Percentiles rank a stretch among this genome's conserved stretches.
Evolutionary conservation across 2,113 vertebrate genomes (phyloP).

Genomic region (Festucalex cinctus): DNA sequence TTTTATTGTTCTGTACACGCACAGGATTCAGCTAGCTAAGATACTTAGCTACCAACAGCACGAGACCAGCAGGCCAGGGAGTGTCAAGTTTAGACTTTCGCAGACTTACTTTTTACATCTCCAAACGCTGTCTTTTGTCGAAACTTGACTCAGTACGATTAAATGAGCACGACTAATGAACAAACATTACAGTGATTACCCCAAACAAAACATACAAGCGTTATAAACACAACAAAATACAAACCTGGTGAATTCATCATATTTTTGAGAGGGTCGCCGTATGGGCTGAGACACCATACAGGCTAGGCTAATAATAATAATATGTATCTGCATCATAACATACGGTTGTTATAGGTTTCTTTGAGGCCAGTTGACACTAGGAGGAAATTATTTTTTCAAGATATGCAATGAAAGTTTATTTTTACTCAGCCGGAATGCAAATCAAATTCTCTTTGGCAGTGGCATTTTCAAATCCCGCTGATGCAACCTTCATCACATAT

Average conservation of each 20-base stretch:
- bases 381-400: constrained; percentile 1
- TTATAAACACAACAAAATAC: constrained; percentile 45
- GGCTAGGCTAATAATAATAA: constrained; percentile 27
- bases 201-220: constrained; percentile 28
- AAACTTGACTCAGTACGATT: constrained; percentile 44
- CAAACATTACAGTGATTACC: constrained; percentile 35
- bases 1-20: constrained; percentile 55
- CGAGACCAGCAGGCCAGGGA: constrained; percentile 40
- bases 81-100: constrained; percentile 13
- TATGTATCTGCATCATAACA: constrained; percentile 56
- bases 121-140: constrained; percentile 53
- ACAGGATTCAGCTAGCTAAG: constrained; percentile 51
- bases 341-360: constrained; percentile 44
- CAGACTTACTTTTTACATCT: constrained; percentile 21
- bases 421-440: neutral
- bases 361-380: constrained; percentile 45
- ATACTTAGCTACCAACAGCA: constrained; percentile 62
- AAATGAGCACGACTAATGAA: constrained; percentile 43
- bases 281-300: no score
- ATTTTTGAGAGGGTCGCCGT: constrained; percentile 10
- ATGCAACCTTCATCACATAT: constrained; percentile 52
- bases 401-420: constrained; percentile 47
- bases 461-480: constrained; percentile 11
- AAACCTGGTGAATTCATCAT: constrained; percentile 36
- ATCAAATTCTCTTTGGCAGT: constrained; percentile 34